phyloP scores from a whole-genome alignment of 2,888 invertebrate genomes.

The Furcula furcula region DNA sequence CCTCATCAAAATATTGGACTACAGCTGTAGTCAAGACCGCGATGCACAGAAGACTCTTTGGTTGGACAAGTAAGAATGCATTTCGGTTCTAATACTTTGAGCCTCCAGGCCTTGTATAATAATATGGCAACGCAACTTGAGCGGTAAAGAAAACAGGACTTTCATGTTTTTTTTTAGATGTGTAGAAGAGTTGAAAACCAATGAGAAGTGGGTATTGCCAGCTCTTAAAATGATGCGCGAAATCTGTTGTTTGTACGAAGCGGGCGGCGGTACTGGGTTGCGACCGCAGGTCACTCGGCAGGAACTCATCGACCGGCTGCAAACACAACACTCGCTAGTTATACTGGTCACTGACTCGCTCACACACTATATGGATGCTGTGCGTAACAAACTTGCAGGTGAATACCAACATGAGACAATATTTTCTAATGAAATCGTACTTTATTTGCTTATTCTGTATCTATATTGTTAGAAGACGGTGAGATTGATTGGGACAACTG shows the following conservation, averaged over 20 bases:
- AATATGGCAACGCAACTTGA: too few species aligned
- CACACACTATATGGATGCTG: conserved; percentile 94
- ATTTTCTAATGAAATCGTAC: not conserved
- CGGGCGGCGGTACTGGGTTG: conserved; percentile 81
- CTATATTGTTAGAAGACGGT: conserved; percentile 81
- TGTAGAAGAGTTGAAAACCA: conserved; percentile 95
- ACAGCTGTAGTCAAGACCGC: conserved; percentile 98
- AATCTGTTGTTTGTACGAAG: conserved; percentile 97
- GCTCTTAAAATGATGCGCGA: conserved; percentile 97
- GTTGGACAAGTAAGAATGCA: conserved; percentile 87
- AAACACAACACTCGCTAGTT: conserved; percentile 95
- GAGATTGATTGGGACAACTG: conserved; percentile 90
- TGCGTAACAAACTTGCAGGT: conserved; percentile 81
- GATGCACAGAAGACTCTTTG: conserved; percentile 97
- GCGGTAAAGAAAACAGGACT: too few species aligned
- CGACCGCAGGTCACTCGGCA: conserved; percentile 79
- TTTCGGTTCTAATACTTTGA: not conserved
- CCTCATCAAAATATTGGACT: conserved; percentile 98
- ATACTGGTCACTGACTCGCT: conserved; percentile 96
- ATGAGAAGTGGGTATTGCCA: conserved; percentile 96
- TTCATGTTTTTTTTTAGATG: conserved; percentile 79
- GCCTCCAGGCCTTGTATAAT: too few species aligned
- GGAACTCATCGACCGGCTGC: conserved; percentile 93
- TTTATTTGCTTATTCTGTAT: not conserved
- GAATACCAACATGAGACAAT: not conserved